A percentile compares a stretch with the other conserved stretches of the same genome.
phyloP scores from a whole-genome alignment of 2,113 vertebrate genomes.

The Rhynchopsitta pachyrhyncha region DNA sequence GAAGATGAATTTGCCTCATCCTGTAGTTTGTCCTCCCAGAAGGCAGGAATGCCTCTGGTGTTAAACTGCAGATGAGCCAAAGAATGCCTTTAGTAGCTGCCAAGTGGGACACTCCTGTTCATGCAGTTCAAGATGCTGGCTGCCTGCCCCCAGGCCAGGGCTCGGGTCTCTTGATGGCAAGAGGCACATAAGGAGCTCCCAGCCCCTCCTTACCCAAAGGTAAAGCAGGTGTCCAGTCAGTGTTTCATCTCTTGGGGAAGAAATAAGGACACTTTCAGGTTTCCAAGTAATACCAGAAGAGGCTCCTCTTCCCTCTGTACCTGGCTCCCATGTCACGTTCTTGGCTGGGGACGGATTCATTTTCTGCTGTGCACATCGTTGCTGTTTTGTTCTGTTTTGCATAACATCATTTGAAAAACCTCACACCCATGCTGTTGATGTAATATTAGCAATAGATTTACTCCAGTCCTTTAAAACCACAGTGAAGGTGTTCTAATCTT shows the following conservation, averaged over 20 bases:
- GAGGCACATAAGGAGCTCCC: not conserved
- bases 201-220: not conserved
- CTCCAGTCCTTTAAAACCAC: not conserved
- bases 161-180: not conserved
- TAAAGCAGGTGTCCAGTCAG: not conserved
- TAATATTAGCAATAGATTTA: not conserved
- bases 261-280: not conserved
- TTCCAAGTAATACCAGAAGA: not conserved
- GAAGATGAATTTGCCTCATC: not conserved
- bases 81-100: constrained; percentile 14
- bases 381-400: not conserved
- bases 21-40: not conserved
- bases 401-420: not conserved
- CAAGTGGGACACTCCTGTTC: not conserved
- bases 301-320: not conserved
- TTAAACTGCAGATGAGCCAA: not conserved
- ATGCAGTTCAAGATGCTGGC: not conserved
- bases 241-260: not conserved
- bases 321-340: not conserved
- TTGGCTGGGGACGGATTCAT: not conserved
- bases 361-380: not conserved
- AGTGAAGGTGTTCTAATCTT: not conserved
- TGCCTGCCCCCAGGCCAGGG: not conserved
- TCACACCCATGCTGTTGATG: not conserved
- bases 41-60: not conserved